phyloP scores from a whole-genome alignment of 2,797 vertebrate genomes.

The Pangasius mekongensis region DNA sequence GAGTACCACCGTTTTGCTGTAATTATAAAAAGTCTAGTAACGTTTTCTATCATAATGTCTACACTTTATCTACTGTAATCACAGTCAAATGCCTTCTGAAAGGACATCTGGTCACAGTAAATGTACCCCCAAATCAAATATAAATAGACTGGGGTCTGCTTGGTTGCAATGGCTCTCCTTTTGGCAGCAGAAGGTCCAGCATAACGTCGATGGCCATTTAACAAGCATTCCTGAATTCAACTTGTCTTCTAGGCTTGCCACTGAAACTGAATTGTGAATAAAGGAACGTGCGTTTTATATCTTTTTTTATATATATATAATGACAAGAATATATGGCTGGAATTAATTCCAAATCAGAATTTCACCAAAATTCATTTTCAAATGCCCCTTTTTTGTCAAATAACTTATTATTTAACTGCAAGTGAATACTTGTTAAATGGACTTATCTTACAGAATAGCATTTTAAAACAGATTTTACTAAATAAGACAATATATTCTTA shows the following conservation, averaged over 20 bases:
- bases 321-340: not conserved
- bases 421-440: slow-evolving; percentile 8
- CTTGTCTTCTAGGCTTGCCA: not conserved
- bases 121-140: not conserved
- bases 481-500: not conserved
- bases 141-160: not conserved
- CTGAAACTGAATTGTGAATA: not conserved
- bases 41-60: not conserved
- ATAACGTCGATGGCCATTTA: not conserved
- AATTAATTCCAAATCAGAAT: not conserved
- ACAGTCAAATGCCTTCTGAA: slow-evolving; percentile 14
- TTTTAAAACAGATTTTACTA: slow-evolving; percentile 2
- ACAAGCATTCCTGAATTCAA: not conserved
- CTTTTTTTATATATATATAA: not conserved
- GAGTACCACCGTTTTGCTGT: not conserved
- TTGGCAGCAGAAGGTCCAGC: not conserved
- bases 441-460: not conserved
- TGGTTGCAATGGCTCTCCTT: not conserved
- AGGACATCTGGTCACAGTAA: not conserved
- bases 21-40: slow-evolving; percentile 4
- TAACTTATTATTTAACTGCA: not conserved
- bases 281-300: not conserved
- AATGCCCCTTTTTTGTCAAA: not conserved
- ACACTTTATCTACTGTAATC: slow-evolving; percentile 5
- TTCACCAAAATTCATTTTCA: not conserved